Percentiles rank a stretch among this genome's conserved stretches.
These are phyloP conservation scores for Poecilobothrus nobilitatus DNA, from an alignment of 2,888 invertebrate species.

Conservation along the genomic window DNA sequence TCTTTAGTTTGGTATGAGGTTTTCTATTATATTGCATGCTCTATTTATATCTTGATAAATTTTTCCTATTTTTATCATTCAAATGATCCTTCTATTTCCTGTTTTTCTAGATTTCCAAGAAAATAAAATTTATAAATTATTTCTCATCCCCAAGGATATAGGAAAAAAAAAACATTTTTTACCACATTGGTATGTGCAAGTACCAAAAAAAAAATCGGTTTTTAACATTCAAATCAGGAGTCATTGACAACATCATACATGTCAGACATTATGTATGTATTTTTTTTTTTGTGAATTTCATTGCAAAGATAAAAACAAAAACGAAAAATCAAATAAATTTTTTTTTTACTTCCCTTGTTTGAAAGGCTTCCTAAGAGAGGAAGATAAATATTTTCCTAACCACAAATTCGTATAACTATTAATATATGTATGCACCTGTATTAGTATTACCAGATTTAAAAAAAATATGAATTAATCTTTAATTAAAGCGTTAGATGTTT, in stretches of 20 bases:
- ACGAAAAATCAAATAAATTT: background rate
- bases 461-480: no score
- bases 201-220: background rate
- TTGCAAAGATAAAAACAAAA: background rate
- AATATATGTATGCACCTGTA: background rate
- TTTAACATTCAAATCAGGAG: slow-evolving; percentile 1
- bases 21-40: background rate
- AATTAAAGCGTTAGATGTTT: no score
- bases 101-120: background rate
- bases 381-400: no score
- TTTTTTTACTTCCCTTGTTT: no score
- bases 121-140: background rate
- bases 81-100: background rate
- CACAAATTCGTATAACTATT: background rate
- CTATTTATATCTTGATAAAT: no score
- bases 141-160: background rate
- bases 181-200: background rate
- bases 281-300: background rate
- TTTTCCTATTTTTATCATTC: background rate
- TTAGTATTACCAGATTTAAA: no score
- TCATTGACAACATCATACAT: background rate
- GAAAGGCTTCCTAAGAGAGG: no score
- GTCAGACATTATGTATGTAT: background rate
- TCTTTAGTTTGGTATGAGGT: background rate
- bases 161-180: background rate